Evolutionary conservation across 2,797 vertebrate species (phyloP), one percentile per base, ranked within the genome.

Genomic region (Tarsius wallacei): DNA sequence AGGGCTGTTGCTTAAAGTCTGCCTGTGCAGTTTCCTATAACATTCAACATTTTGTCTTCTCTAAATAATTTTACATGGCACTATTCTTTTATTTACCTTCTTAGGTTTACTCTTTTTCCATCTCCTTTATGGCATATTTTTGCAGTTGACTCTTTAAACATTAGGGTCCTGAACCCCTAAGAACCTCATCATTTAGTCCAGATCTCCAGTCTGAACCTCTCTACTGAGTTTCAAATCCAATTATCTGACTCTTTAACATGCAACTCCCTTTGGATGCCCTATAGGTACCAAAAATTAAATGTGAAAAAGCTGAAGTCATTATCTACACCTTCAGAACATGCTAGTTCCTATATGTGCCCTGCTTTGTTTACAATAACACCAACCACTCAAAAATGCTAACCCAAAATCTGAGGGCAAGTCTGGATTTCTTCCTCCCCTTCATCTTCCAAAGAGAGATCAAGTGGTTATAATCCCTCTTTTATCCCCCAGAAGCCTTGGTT

Each of bases 31-130:
- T 42, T 26, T 49, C n/a, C 47, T 49, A 68, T 12, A 51, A 13
- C 9, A 68, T 42, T 83, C 14, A 66, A 3, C 47, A 66, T 31
- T 63, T 90, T 93, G 63, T 87, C 93, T 74, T 87, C 63, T 94
- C 68, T 61, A 47, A 3, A 76, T 66, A 76, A n/a, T n/a, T n/a
- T n/a, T 92, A 49, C 36, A 33, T 21, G 28, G 1, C n/a, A 86
- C 42, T 91, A 19, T 90, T 83, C 9, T 83, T 93, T 71, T 57
- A 2, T 59, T 86, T 92, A 22, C n/a, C 36, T 53, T 89, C 55
- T 21, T 36, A 33, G 36, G 80, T 33, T 49, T 64, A 77, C 28
- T 57, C 51, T 55, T 86, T 66, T 74, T 55, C 31, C 53, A 6
- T 68, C 8, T 84, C 55, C n/a, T 80, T 15, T 61, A 64, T 9